Evolutionary conservation across 2,113 vertebrate species (phyloP), one percentile per base, ranked within the genome.

Genomic region (Amblyopsis rosae): DNA sequence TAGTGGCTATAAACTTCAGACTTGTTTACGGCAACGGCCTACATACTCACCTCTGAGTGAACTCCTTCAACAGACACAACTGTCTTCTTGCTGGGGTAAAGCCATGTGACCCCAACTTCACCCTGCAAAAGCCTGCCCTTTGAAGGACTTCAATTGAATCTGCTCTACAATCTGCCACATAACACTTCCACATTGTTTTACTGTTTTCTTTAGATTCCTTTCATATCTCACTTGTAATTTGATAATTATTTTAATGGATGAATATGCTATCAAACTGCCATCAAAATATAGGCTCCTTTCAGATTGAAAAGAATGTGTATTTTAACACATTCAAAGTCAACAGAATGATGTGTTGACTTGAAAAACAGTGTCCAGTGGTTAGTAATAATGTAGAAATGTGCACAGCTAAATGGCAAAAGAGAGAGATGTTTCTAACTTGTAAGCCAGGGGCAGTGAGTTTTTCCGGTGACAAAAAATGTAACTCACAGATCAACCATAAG

Each of bases 11-110:
- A 88, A 86, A 87, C 92, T 89, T 88, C 26, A 93, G 93, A 94
- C 93, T 80, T 82, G 79, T 94, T 91, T 94, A 94, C 89, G 88
- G 83, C 82, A 17, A 70, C 72, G 83, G 90, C 91, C 93, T 93
- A 75, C 87, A 86, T 83, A 73, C 87, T 94, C 92, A 94, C 93
- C 93, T 93, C 90, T 65, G 1, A 10, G 71, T 94, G 93, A 95
- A 93, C 94, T 91, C 89, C 86, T 59, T 75, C 57, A 82, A 80
- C 86, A 92, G 87, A 91, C 86, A 87, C 80, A 66, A 59, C 69
- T 73, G 55, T 85, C 71, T 71, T 82, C 67, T 56, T 50, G 46
- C 64, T 62, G 61, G 35, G 35, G 35, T 41, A 67, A 19, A 73
- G 72, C 79, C 75, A 80, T 51, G 16, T 16, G 81, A 89, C 89